Evolutionary conservation across 2,797 vertebrate species (phyloP), one percentile per base, ranked within the genome.

Genomic region (Phoebastria nigripes): DNA sequence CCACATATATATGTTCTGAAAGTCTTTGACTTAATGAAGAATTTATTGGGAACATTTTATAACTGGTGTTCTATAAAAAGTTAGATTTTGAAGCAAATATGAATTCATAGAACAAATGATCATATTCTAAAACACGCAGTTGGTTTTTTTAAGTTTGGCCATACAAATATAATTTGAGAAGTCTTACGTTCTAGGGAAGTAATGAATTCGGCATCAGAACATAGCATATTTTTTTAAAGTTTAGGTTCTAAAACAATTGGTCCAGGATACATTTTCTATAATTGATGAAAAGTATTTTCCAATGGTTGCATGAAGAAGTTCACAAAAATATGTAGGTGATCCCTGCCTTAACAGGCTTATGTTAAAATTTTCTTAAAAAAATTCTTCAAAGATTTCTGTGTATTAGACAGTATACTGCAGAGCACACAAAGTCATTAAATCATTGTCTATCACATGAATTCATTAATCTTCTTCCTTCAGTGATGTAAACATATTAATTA

Each of bases 401-500:
- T 66, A 19, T 47, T 72, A 73, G 67, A 63, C 67, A 63, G 41
- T 31, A 44, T 37, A 56, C 55, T 61, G 42, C 56, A 59, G 52
- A 82, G 77, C 71, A 41, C 49, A 71, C 9, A 12, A 21, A 87
- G 77, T 46, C 81, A 81, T 94, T 91, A 94, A 97, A 90, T 49
- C 20, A 24, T 74, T 95, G 72, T 86, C 55, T 92, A 82, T 90
- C 93, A 66, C 74, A 83, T 35, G 77, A 96, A 96, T 94, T 95
- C 82, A 74, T 97, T 95, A 97, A 96, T 95, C 78, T 3, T 0
- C 66, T 94, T 96, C 87, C 78, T 92, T 70, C 79, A 55, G 79
- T 89, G 95, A 91, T 95, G 94, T 95, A 96, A 96, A 94, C 93
- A 94, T 95, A 94, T 97, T 98, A 96, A 97, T 98, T 96, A 97